Conservation (phyloP, 2,113 vertebrate species). For the Aptenodytes forsteri region DNA sequence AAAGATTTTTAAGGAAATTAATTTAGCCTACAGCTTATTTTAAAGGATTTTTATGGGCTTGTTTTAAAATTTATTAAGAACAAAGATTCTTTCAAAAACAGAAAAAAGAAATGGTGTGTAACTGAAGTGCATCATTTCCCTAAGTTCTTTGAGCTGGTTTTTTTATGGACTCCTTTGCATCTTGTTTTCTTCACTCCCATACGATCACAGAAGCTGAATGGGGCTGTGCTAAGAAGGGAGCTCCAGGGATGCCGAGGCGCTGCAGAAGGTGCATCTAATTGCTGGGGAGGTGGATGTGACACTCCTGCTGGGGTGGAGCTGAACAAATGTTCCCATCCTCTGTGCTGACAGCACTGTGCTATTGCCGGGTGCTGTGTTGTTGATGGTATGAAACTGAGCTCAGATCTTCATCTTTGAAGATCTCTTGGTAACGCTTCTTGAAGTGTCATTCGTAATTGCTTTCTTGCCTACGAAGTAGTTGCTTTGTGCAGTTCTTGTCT, state of each 20-base stretch:
- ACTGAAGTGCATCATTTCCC: neutral
- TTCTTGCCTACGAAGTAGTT: neutral
- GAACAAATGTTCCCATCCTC: neutral
- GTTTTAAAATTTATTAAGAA: neutral
- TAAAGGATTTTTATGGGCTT: neutral
- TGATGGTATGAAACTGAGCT: rapidly evolving
- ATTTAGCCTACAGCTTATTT: neutral
- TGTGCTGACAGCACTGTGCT: neutral
- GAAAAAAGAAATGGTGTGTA: neutral
- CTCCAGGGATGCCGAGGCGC: neutral
- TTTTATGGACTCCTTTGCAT: neutral
- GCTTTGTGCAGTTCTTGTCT: neutral
- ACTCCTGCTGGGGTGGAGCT: neutral
- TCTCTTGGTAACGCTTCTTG: neutral
- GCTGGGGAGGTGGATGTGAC: neutral
- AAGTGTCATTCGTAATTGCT: neutral
- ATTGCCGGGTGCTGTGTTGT: neutral
- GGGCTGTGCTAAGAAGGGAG: neutral
- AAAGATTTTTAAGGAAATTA: neutral
- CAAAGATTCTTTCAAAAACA: neutral
- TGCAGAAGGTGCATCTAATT: neutral
- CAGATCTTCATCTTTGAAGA: neutral
- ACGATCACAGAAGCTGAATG: rapidly evolving
- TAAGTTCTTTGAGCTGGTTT: neutral
- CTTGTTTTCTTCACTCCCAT: neutral